Conservation (phyloP, 2,113 vertebrate genomes). For the Microtus richardsoni region DNA sequence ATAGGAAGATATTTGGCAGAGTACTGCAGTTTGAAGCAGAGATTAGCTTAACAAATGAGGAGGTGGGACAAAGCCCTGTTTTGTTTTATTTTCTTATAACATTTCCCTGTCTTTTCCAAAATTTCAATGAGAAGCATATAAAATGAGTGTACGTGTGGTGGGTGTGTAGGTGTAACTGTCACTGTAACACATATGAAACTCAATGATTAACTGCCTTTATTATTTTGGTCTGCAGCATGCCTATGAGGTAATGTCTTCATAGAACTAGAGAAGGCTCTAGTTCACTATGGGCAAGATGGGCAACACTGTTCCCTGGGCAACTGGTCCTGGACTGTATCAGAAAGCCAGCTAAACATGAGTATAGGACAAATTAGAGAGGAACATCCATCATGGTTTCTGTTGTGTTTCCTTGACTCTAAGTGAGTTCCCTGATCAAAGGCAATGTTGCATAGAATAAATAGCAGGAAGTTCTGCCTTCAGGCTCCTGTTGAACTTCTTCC, state of each 20-base stretch:
- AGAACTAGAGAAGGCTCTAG: not conserved
- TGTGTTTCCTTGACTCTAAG: not conserved
- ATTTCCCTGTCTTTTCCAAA: not conserved
- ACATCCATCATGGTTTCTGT: not conserved
- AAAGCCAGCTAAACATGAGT: not conserved
- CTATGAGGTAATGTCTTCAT: not conserved
- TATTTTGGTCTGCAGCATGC: not conserved
- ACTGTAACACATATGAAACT: not conserved
- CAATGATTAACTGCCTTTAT: not conserved
- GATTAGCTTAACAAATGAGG: not conserved
- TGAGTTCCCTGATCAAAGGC: not conserved
- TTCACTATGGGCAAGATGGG: not conserved
- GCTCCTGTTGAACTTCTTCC: not conserved
- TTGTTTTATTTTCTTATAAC: not conserved
- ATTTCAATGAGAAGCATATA: constrained; percentile 2
- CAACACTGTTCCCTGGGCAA: not conserved
- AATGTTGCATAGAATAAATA: not conserved
- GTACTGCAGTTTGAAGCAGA: not conserved
- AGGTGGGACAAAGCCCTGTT: not conserved
- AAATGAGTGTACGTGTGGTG: not conserved
- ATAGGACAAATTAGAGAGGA: not conserved
- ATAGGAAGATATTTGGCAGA: not conserved
- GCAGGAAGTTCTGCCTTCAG: not conserved
- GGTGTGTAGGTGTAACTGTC: not conserved
- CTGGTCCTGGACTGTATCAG: not conserved